These are phyloP conservation scores for Coptodon bakossiorum DNA, from an alignment of 2,113 vertebrate species.

Conservation along the genomic window DNA sequence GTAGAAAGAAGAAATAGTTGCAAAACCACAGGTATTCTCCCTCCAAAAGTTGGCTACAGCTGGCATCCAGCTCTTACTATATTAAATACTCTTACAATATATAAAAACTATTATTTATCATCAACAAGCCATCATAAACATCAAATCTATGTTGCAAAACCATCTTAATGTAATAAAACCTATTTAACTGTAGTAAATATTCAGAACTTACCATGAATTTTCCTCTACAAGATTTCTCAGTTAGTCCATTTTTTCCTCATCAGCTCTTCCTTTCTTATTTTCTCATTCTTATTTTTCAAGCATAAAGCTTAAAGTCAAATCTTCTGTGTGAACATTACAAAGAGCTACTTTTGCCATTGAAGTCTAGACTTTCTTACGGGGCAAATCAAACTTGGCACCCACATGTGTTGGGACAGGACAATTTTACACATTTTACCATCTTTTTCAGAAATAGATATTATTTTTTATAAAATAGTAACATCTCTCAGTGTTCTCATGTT, in stretches of 20 bases:
- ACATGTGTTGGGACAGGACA: background rate
- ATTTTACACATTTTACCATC: background rate
- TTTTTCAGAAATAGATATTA: background rate
- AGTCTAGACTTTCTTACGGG: background rate
- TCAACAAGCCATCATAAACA: background rate
- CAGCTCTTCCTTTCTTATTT: background rate
- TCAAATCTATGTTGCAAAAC: background rate
- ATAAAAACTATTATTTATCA: background rate
- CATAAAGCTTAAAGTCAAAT: background rate
- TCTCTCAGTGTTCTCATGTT: background rate
- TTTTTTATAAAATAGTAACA: background rate
- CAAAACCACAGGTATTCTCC: background rate
- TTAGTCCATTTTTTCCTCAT: background rate
- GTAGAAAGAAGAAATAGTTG: background rate
- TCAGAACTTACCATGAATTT: background rate
- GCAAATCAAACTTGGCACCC: fast-evolving
- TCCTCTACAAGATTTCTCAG: background rate
- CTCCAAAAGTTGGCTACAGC: background rate
- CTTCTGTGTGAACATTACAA: fast-evolving
- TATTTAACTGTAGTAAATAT: background rate
- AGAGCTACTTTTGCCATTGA: background rate
- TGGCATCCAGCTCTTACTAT: fast-evolving
- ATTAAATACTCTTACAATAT: background rate
- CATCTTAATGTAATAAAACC: background rate
- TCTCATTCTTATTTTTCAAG: background rate